Base-by-base conservation (phyloP, 2,797 vertebrate species). In the Geotria australis region DNA sequence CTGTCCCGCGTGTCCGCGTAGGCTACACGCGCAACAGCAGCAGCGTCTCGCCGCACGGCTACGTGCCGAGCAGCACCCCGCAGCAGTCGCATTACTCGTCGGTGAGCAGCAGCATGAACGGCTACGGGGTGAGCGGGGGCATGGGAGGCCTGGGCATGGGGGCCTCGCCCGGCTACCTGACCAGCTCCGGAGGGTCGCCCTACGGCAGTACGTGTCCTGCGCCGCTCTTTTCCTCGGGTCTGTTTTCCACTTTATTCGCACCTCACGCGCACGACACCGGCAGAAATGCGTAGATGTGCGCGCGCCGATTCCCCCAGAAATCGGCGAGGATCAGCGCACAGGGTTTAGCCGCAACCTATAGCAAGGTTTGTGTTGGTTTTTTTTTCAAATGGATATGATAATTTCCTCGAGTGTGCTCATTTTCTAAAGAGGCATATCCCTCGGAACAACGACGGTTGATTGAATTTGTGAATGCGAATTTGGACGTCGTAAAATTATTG, bases 71-170 rank as follows among this genome's bases (percentile, higher is more conserved):
- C 76, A 79, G 84, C 72, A 93, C 85, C 48, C 85, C 85, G 3
- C 85, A 91, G 74, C 85, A 93, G 76, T 78, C 74, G 72, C 83
- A 80, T 72, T 93, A 93, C 67, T 91, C 80, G 73, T 83, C 85
- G 46, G 84, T 94, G 70, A 84, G 81, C 73, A 85, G 78, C 56
- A 88, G 81, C 77, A 93, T 93, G 85, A 91, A 93, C 15, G 85
- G 85, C 66, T 93, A 93, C 56, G 81, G 79, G 66, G 51, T 55
- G n/a, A 85, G 84, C 64, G 80, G 82, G 57, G 81, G 83, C 75
- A 91, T 93, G 85, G 83, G 84, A 68, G 86, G 84, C 68, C 65
- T 93, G 73, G 80, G 85, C 3, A 55, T 55, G 51, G 51, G 51
- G 7, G 83, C 80, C 66, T 93, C 85, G 68, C 85, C 85, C 64